phyloP scores from a whole-genome alignment of 2,888 invertebrate genomes.

The Epiperipatus broadwayi region DNA sequence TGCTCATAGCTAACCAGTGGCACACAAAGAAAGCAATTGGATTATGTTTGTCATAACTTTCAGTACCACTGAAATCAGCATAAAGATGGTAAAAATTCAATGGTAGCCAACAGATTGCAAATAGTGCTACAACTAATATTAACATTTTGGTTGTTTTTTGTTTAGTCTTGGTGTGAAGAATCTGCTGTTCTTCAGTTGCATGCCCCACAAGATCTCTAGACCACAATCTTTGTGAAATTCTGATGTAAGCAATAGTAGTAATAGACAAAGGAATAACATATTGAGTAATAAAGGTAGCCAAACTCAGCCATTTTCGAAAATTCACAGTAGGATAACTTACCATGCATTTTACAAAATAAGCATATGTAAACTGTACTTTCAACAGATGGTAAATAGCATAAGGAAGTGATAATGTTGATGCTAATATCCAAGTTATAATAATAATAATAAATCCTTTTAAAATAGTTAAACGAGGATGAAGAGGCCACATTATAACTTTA shows the following conservation, averaged over 20 bases:
- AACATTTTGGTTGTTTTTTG: conserved; percentile 32
- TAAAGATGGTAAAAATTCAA: conserved; percentile 31
- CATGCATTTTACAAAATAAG: conserved; percentile 24
- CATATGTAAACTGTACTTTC: conserved; percentile 19
- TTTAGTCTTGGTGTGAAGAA: conserved; percentile 26
- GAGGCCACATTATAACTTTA: conserved; percentile 29
- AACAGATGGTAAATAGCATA: conserved; percentile 27
- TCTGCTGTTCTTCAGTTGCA: conserved; percentile 28
- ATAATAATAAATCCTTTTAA: conserved; percentile 25
- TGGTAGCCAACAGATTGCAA: conserved; percentile 33
- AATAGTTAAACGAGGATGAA: conserved; percentile 27
- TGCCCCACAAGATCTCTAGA: conserved; percentile 26
- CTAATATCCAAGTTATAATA: conserved; percentile 26
- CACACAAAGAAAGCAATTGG: conserved; percentile 28
- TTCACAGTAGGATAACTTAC: conserved; percentile 24
- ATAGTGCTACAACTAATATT: conserved; percentile 29
- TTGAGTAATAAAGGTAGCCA: conserved; percentile 28
- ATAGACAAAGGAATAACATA: conserved; percentile 30
- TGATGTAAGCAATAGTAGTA: conserved; percentile 28
- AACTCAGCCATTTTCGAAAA: conserved; percentile 26
- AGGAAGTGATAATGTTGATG: conserved; percentile 26
- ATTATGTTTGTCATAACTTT: conserved; percentile 24
- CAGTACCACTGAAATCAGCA: conserved; percentile 25
- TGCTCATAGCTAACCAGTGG: conserved; percentile 33
- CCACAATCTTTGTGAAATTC: conserved; percentile 25